Evolutionary conservation across 2,888 invertebrate genomes (phyloP).

Genomic region (Archips crataeganus): DNA sequence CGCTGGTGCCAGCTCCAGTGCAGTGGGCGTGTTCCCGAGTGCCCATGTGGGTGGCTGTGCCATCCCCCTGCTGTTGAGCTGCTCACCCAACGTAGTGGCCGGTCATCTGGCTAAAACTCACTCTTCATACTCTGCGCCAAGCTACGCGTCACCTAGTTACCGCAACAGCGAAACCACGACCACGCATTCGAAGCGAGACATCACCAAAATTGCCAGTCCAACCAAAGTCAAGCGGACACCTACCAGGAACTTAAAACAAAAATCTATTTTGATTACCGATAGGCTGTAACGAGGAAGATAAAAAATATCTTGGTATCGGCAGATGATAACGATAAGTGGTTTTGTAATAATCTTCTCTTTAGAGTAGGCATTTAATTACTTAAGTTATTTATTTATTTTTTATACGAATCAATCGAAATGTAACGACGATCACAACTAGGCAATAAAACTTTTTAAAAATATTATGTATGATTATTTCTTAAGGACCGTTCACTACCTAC

Average conservation of each 20-base stretch:
- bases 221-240: constrained; percentile 46
- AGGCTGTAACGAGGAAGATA: constrained; percentile 15
- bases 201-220: constrained; percentile 52
- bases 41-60: constrained; percentile 74
- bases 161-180: constrained; percentile 66
- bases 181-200: constrained; percentile 70
- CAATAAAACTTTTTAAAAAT: constrained; percentile 33
- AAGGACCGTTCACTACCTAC: background rate
- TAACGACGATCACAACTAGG: constrained; percentile 37
- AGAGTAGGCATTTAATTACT: constrained; percentile 9
- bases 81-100: constrained; percentile 73
- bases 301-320: background rate
- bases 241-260: constrained; percentile 32
- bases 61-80: constrained; percentile 76
- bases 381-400: constrained; percentile 36
- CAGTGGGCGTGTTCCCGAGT: constrained; percentile 74
- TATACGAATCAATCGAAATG: constrained; percentile 23
- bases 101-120: constrained; percentile 70
- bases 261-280: constrained; percentile 29
- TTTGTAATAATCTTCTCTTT: background rate
- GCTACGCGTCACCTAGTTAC: constrained; percentile 63
- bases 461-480: background rate
- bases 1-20: constrained; percentile 50
- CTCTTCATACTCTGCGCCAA: constrained; percentile 42
- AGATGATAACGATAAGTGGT: background rate